Evolutionary conservation across 1,140 invertebrate species (phyloP).

Genomic region (Saccostrea glomerata): DNA sequence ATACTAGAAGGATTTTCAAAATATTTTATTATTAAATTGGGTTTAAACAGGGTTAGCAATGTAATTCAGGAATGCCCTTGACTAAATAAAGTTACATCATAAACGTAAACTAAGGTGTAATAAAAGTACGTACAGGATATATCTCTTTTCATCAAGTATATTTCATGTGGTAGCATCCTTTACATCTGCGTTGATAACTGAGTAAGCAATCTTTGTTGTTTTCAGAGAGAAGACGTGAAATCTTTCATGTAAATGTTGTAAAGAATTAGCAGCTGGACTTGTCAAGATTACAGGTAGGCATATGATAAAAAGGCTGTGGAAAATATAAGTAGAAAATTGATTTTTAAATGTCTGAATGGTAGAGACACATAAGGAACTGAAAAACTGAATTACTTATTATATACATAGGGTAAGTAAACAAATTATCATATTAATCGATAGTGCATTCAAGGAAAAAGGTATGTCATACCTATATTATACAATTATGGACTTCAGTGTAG

Average conservation of each 20-base stretch:
- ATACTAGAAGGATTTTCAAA: background rate
- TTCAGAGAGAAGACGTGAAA: background rate
- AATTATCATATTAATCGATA: too few relatives aligned
- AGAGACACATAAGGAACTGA: too few relatives aligned
- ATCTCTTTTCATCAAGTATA: background rate
- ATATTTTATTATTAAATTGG: background rate
- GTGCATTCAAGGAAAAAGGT: too few relatives aligned
- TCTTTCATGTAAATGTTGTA: background rate
- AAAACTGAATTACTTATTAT: too few relatives aligned
- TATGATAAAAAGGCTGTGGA: too few relatives aligned
- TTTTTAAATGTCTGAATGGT: too few relatives aligned
- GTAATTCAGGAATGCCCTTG: background rate
- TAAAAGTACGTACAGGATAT: slow-evolving; percentile 5
- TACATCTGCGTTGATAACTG: background rate
- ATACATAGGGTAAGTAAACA: too few relatives aligned
- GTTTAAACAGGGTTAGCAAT: background rate
- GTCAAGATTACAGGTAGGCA: slow-evolving; percentile 11
- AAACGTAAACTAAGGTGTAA: background rate
- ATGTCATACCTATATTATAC: too few relatives aligned
- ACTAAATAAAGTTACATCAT: background rate
- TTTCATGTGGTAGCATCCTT: background rate
- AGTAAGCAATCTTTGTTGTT: background rate
- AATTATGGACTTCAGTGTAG: too few relatives aligned
- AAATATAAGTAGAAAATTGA: too few relatives aligned
- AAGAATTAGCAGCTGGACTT: background rate